Evolutionary conservation across 2,888 invertebrate genomes (phyloP), one percentile per base, ranked within the genome.

Genomic region (Raillietiella orientalis): DNA sequence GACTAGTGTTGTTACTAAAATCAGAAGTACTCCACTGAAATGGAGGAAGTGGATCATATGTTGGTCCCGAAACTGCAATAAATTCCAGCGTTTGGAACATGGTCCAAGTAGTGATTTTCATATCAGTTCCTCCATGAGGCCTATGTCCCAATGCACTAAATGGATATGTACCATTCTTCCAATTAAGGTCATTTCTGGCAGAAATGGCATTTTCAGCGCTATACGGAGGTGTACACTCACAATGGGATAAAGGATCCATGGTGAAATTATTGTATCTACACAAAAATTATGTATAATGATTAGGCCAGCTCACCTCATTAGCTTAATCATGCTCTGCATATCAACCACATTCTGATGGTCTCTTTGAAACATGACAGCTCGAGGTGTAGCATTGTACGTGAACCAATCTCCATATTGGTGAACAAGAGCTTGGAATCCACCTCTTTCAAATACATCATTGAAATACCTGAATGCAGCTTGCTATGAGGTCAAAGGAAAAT

Each of bases 21-120:
- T 53, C 61, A 32, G 60, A 58, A 26, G 55, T 56, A 26, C 64
- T 61, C 75, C 75, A 75, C 38, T 59, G 57, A 45, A 74, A 77
- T 0, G 67, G 59, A 27, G 65, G 64, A 23, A 61, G 46, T n/a
- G 46, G 43, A 27, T 62, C 51, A 44, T 55, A 50, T 1, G 65
- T 53, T 5, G 58, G 58, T 29, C 56, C 52, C 29, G 45, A 42
- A 16, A 59, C 49, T 3, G 61, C 54, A 2, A 60, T 38, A 45
- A 66, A 62, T 34, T 52, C 47, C 37, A 52, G 44, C 8, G 36
- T 30, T 25, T 23, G 26, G 13, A 13, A 19, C 13, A 25, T 15
- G 13, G 6, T 24, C n/a, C 5, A 30, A 12, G 16, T 24, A 14
- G n/a, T 24, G 26, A 63, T 48, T 50, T 67, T 69, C 41, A 58